Evolutionary conservation across 2,888 invertebrate species (phyloP).

Genomic region (Oligia latruncula): DNA sequence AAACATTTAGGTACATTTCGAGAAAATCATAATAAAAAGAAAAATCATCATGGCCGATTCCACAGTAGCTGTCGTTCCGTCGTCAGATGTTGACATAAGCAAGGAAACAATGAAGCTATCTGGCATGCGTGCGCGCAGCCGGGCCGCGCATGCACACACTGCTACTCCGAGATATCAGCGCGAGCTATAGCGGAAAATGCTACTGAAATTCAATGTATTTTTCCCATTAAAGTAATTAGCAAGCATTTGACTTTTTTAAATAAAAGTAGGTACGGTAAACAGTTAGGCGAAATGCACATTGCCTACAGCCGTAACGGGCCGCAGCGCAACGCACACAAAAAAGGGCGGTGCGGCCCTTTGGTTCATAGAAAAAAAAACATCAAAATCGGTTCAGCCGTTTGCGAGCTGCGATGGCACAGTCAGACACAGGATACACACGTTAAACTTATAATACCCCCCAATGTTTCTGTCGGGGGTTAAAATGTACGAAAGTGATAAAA

Average conservation of each 20-base stretch:
- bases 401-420: too few species aligned
- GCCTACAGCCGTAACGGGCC: background rate
- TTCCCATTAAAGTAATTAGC: background rate
- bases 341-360: background rate
- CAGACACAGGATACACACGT: too few species aligned
- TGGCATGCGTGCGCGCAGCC: conserved; percentile 67
- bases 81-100: conserved; percentile 78
- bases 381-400: too few species aligned
- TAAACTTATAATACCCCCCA: too few species aligned
- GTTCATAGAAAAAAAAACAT: background rate
- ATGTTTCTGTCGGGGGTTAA: too few species aligned
- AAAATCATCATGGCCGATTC: conserved; percentile 66
- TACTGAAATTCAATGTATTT: background rate
- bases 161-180: conserved; percentile 40
- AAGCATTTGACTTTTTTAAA: background rate
- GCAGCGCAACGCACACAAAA: background rate
- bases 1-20: background rate
- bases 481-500: background rate
- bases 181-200: conserved; percentile 54
- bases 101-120: conserved; percentile 81
- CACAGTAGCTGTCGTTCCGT: conserved; percentile 68
- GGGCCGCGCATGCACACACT: conserved; percentile 60
- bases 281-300: background rate
- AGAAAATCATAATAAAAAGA: conserved; percentile 18
- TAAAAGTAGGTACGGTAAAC: background rate